Base-by-base conservation (phyloP, 1,140 invertebrate genomes). In the Nasonia giraulti region DNA sequence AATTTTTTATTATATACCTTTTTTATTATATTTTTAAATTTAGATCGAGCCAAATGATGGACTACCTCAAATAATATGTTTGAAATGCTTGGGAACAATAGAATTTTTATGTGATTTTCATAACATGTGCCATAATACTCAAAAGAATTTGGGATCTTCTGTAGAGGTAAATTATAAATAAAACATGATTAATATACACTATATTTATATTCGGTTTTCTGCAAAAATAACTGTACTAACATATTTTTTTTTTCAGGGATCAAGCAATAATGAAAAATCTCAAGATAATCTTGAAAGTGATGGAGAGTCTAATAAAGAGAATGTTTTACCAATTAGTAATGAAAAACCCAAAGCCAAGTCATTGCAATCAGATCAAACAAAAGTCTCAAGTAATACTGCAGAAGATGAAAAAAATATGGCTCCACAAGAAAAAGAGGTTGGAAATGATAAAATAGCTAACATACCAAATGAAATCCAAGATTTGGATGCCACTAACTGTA, bases 81-180 rank as follows among this genome's bases (percentile, higher is more conserved):
- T 89, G 40, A 77, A 80, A 76, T 91, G 91, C 68, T n/a, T 88
- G 1, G 91, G 87, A 77, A 87, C 88, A 7, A 77, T 91, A 55
- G 89, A 91, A 87, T 91, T 90, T 81, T 20, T 89, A 5, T 87
- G 86, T n/a, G 90, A 90, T 37, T 91, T 91, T 86, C 86, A 89
- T 10, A 80, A 86, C 0, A 55, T 78, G 12, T 90, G 89, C 71
- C 88, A 90, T 80, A 66, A 69, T 27, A 89, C 87, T 14, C 90
- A 91, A 86, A 66, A 87, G 50, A 17, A 75, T 76, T 47, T 91
- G 0, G 14, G 37, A 31, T 11, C 78, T 27, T 55, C 80, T 81
- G 87, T 89, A 88, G 23, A 37, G 88, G 85, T 85, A 68, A 77
- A 62, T 2, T 40, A 71, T 75, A 23, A 14, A 62, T 62, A 44